Evolutionary conservation across 2,797 vertebrate species (phyloP), one percentile per base, ranked within the genome.

Genomic region (Sebastes nivosus): DNA sequence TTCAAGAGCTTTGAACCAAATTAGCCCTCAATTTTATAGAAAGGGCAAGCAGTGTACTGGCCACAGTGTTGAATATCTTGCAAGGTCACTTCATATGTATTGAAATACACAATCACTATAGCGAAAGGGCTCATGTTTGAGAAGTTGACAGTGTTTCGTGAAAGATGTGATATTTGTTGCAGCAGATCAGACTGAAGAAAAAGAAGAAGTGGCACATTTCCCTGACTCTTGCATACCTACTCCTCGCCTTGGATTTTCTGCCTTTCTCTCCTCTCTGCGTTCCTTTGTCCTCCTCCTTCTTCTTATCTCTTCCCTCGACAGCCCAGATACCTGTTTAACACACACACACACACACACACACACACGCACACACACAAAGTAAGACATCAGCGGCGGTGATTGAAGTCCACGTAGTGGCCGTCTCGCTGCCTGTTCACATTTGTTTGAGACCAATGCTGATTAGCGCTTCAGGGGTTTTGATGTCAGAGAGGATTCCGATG

Each of bases 401-500:
- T 87, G 89, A 90, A 88, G 87, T 82, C 76, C 83, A 85, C 78
- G 50, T 69, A 57, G 71, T 77, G 83, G 79, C 72, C 32, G 30
- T 82, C 71, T 82, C 4, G 7, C 82, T 87, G 90, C 89, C 90
- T 82, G 78, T 79, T 88, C 20, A 0, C 77, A 80, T 92, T 89
- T 89, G 85, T 79, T 85, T 70, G 61, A 88, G 72, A 84, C 67
- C 52, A 11, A 63, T 22, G 75, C 77, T 89, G 86, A 91, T 92
- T 85, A 89, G 60, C 2, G 84, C 88, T 91, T 38, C 18, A 16
- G 82, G 85, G 75, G 57, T 83, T 85, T 80, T 77, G 88, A 91
- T 91, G 90, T 88, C 92, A 66, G 81, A 67, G 22, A 54, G 32
- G 55, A 88, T 88, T 88, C 67, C 0, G 18, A 89, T 91, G 87